Percentiles rank a stretch among this genome's conserved stretches.
These are phyloP conservation scores for Cherax quadricarinatus DNA, from an alignment of 1,140 invertebrate genomes.

Conservation along the genomic window DNA sequence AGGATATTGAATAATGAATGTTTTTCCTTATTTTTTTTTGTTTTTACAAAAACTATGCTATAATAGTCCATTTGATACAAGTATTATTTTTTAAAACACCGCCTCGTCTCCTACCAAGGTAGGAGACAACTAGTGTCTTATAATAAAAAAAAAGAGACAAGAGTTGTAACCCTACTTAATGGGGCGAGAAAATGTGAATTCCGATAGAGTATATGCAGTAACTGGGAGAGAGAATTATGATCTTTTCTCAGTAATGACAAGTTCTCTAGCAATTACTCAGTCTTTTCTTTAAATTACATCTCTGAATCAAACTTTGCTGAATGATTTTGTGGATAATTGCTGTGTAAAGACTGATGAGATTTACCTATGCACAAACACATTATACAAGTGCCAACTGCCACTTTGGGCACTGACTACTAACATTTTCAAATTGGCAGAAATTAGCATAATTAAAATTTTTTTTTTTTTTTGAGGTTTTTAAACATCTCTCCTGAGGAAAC, in stretches of 20 bases:
- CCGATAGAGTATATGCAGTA: background rate
- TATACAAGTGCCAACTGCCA: background rate
- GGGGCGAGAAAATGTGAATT: no score
- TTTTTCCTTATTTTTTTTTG: background rate
- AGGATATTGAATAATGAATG: background rate
- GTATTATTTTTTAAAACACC: background rate
- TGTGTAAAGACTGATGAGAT: background rate
- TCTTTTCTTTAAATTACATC: background rate
- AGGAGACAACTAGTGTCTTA: no score
- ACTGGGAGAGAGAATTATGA: background rate
- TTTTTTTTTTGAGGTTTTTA: background rate
- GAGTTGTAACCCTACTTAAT: background rate
- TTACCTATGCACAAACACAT: background rate
- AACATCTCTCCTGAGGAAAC: background rate
- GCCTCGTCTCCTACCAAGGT: no score
- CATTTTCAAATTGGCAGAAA: background rate
- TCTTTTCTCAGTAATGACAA: background rate
- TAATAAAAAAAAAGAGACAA: no score
- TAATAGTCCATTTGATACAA: background rate
- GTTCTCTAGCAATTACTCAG: background rate
- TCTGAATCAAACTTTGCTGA: background rate
- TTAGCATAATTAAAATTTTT: background rate
- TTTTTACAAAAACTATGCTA: background rate
- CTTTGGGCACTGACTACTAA: background rate
- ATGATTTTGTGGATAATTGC: background rate